These are phyloP conservation scores for Tetramorium parvispinum DNA, from an alignment of 1,140 invertebrate species.

Conservation along the genomic window DNA sequence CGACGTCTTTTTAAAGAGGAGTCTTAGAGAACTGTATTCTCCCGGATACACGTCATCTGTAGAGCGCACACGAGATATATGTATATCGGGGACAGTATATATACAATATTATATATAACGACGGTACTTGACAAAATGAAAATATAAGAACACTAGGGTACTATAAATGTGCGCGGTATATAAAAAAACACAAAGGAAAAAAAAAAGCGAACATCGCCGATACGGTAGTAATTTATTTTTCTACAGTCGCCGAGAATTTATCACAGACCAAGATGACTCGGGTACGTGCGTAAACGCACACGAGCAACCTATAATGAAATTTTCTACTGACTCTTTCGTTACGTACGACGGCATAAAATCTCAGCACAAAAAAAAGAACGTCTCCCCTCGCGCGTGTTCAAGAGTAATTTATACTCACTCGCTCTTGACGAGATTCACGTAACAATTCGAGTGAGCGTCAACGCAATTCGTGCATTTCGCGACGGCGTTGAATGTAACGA, in stretches of 20 bases:
- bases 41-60: constrained; percentile 23
- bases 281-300: constrained; percentile 51
- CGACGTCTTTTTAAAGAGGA: constrained; percentile 1
- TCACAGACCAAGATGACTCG: constrained; percentile 72
- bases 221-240: constrained; percentile 81
- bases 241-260: constrained; percentile 80
- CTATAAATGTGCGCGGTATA: background rate
- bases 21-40: constrained; percentile 4
- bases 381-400: constrained; percentile 15
- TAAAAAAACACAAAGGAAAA: constrained; percentile 10
- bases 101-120: constrained; percentile 16
- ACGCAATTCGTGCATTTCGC: constrained; percentile 1
- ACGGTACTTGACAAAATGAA: constrained; percentile 20
- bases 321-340: constrained; percentile 59
- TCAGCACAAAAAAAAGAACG: background rate
- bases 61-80: constrained; percentile 12
- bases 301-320: background rate
- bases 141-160: constrained; percentile 10
- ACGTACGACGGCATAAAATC: constrained; percentile 23
- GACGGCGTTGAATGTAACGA: constrained; percentile 42
- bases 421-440: background rate
- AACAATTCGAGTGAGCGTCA: constrained; percentile 8
- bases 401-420: background rate
- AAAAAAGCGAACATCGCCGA: constrained; percentile 65
- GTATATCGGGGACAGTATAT: constrained; percentile 9